These are phyloP conservation scores for Nasua narica DNA, from an alignment of 2,797 vertebrate species.

Conservation along the genomic window DNA sequence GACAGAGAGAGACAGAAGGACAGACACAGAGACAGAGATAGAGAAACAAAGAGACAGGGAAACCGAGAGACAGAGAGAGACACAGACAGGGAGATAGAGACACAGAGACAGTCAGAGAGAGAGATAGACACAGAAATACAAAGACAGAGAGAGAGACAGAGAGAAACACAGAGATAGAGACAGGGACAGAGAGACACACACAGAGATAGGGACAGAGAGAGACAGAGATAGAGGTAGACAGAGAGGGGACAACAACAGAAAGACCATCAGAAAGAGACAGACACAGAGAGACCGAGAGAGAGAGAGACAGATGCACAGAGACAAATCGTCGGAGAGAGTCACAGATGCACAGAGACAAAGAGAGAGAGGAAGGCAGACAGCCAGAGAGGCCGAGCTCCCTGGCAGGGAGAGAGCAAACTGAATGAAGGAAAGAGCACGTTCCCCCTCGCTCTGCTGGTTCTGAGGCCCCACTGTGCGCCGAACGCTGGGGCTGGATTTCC, in stretches of 20 bases:
- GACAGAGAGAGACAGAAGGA: not conserved
- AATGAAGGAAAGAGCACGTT: not conserved
- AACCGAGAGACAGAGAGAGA: no score
- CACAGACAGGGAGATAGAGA: not conserved
- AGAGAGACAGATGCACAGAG: not conserved
- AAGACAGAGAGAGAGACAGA: not conserved
- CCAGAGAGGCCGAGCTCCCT: not conserved
- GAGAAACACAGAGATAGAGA: not conserved
- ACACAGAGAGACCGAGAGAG: not conserved
- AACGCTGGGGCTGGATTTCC: not conserved
- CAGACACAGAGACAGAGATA: no score
- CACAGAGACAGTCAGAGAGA: not conserved
- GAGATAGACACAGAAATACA: not conserved
- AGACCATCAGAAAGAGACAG: not conserved
- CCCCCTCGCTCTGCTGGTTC: not conserved
- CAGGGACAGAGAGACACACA: rapidly evolving
- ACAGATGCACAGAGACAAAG: not conserved
- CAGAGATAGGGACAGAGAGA: not conserved
- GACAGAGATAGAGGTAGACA: not conserved
- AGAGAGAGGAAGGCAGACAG: not conserved
- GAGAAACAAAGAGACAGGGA: no score
- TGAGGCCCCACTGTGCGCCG: not conserved
- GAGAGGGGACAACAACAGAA: not conserved
- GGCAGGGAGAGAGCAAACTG: not conserved
- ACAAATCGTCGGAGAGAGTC: not conserved